These are phyloP conservation scores for Chesias legatella DNA, from an alignment of 2,888 invertebrate genomes.

Conservation along the genomic window DNA sequence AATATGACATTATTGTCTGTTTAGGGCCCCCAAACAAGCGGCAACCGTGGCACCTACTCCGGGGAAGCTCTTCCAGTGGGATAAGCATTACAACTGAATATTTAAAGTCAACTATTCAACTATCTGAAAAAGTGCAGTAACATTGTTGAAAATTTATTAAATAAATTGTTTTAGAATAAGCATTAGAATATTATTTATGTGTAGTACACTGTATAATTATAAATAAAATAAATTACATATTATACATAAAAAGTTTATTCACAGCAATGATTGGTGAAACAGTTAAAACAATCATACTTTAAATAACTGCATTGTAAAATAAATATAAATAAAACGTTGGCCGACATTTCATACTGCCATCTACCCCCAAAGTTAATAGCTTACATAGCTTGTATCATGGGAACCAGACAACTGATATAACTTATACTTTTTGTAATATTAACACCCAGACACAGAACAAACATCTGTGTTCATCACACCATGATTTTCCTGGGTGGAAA, in stretches of 20 bases:
- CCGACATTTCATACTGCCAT: too few species aligned
- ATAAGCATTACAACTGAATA: slow-evolving; percentile 64
- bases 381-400: too few species aligned
- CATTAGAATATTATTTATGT: not conserved
- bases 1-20: slow-evolving; percentile 41
- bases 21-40: slow-evolving; percentile 53
- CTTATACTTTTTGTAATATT: too few species aligned
- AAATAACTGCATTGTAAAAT: too few species aligned
- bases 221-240: not conserved
- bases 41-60: slow-evolving; percentile 74
- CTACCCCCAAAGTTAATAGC: too few species aligned
- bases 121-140: slow-evolving; percentile 5
- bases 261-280: too few species aligned
- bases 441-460: too few species aligned
- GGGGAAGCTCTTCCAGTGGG: slow-evolving; percentile 79
- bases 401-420: too few species aligned
- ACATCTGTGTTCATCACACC: too few species aligned
- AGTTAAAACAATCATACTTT: too few species aligned
- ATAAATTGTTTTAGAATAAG: slow-evolving; percentile 17
- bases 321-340: too few species aligned
- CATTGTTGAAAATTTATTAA: slow-evolving; percentile 22
- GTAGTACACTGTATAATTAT: slow-evolving; percentile 5
- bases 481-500: too few species aligned
- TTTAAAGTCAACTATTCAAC: not conserved
- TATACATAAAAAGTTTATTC: not conserved